Evolutionary conservation across 2,888 invertebrate species (phyloP).

Genomic region (Bruchidius siliquastri): DNA sequence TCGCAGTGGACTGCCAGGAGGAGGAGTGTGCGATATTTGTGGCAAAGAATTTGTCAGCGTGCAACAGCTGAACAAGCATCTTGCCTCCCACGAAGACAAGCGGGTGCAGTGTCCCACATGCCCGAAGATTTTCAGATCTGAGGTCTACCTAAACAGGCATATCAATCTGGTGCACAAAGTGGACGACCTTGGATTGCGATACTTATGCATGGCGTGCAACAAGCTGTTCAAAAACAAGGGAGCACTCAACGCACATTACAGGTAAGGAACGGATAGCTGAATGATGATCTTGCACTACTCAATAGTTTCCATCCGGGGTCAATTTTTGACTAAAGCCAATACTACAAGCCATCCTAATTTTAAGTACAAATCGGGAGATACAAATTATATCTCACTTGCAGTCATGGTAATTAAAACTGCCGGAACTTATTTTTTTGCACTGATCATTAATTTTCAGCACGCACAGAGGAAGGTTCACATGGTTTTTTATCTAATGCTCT

Average conservation of each 20-base stretch:
- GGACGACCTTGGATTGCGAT: not conserved
- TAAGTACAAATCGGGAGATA: too few relatives aligned
- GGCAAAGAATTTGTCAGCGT: conserved; percentile 13
- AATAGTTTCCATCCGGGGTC: too few relatives aligned
- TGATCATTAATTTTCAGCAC: too few relatives aligned
- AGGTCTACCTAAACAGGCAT: conserved; percentile 1
- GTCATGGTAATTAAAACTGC: too few relatives aligned
- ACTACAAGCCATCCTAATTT: too few relatives aligned
- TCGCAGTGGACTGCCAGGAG: conserved; percentile 7
- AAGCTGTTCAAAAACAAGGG: conserved; percentile 17
- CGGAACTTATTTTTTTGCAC: too few relatives aligned
- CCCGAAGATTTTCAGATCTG: conserved; percentile 1
- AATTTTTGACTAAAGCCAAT: too few relatives aligned
- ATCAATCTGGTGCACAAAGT: conserved; percentile 1
- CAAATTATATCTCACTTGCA: too few relatives aligned
- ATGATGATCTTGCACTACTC: too few relatives aligned
- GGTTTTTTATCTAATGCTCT: too few relatives aligned
- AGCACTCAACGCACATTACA: conserved; percentile 16
- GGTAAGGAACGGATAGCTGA: conserved; percentile 8
- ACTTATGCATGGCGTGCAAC: conserved; percentile 10
- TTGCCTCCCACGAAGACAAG: conserved; percentile 12
- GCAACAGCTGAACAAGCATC: conserved; percentile 11
- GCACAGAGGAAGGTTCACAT: too few relatives aligned
- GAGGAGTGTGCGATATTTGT: conserved; percentile 17
- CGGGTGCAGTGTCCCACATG: conserved; percentile 1